These are phyloP conservation scores for Bombus haemorrhoidalis DNA, from an alignment of 1,140 invertebrate species.

Conservation along the genomic window DNA sequence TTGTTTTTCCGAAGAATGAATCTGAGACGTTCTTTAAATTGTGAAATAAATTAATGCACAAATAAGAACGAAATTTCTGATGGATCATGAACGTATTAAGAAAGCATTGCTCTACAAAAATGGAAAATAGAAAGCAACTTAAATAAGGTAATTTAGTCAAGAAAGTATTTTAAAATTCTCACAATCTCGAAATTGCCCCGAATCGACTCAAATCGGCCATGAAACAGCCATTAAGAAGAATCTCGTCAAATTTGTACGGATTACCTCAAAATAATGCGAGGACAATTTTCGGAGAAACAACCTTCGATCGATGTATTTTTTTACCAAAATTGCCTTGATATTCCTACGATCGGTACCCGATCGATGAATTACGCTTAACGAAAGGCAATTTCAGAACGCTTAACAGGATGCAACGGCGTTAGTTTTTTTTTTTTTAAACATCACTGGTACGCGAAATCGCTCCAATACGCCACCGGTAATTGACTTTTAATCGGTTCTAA, in stretches of 20 bases:
- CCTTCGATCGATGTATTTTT: not conserved
- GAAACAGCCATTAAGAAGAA: not conserved
- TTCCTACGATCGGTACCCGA: not conserved
- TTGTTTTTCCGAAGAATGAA: no score
- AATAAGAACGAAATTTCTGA: not conserved
- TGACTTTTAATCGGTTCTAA: conserved; percentile 70
- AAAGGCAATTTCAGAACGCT: conserved; percentile 2
- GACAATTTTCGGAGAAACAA: not conserved
- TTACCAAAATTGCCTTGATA: not conserved
- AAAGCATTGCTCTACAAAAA: not conserved
- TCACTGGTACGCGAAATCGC: conserved; percentile 20
- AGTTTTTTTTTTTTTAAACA: not conserved
- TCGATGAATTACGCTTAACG: conserved; percentile 2
- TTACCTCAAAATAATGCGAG: not conserved
- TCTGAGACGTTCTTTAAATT: not conserved
- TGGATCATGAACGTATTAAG: not conserved
- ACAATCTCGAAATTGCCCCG: not conserved
- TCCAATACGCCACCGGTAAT: conserved; percentile 58
- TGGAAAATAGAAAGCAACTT: not conserved
- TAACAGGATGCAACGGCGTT: not conserved
- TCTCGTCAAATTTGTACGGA: not conserved
- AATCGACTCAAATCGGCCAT: not conserved
- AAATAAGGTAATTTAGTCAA: not conserved
- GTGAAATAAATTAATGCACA: not conserved
- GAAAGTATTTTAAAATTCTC: not conserved